Evolutionary conservation across 2,797 vertebrate species (phyloP).

Genomic region (Xerus rutilus): DNA sequence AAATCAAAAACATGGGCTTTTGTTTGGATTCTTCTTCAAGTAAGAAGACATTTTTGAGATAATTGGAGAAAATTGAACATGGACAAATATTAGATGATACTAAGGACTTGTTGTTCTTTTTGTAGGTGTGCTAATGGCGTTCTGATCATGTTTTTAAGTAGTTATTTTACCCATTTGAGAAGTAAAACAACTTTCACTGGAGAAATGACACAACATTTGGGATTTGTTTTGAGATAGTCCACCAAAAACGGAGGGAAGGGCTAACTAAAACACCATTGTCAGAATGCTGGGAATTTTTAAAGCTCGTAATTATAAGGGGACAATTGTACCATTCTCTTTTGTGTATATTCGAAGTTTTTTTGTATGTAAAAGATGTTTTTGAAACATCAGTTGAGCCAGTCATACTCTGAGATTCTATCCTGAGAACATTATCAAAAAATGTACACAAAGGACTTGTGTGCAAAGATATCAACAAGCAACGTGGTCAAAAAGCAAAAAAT

Average conservation of each 20-base stretch:
- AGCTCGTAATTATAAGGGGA: neutral
- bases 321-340: neutral
- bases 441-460: neutral
- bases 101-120: neutral
- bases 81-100: neutral
- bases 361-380: constrained; percentile 1
- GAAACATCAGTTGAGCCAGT: neutral
- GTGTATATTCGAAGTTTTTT: neutral
- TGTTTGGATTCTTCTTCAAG: neutral
- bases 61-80: neutral
- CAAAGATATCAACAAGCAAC: constrained; percentile 44
- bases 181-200: neutral
- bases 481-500: neutral
- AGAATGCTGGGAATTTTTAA: neutral
- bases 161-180: constrained; percentile 27
- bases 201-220: neutral
- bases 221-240: constrained; percentile 25
- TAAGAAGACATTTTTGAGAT: neutral
- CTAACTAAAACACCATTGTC: neutral
- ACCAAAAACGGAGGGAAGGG: neutral
- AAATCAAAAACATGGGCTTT: neutral
- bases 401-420: neutral
- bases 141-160: neutral
- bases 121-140: neutral
- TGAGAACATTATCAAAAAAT: constrained; percentile 28